These are phyloP conservation scores for Agapornis roseicollis DNA, from an alignment of 2,113 vertebrate species.

Conservation along the genomic window DNA sequence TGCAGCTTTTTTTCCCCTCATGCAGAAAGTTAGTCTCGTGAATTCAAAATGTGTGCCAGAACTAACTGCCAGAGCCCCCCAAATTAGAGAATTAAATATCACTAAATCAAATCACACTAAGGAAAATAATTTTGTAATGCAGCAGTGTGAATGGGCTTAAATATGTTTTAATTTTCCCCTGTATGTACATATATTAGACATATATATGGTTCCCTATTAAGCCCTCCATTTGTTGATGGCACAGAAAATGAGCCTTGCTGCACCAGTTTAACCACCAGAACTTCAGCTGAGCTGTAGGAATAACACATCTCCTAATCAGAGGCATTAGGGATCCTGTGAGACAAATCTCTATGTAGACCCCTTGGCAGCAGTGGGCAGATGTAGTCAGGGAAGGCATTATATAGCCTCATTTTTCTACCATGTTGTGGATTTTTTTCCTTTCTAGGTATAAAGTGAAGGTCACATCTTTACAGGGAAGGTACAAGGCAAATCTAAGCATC, in stretches of 20 bases:
- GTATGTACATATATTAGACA: neutral
- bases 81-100: neutral
- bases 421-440: neutral
- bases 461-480: neutral
- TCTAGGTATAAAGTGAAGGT: neutral
- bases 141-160: neutral
- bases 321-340: neutral
- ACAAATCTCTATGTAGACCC: neutral
- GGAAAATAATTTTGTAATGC: constrained; percentile 7
- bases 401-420: neutral
- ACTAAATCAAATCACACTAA: neutral
- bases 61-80: neutral
- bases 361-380: neutral
- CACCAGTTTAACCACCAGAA: neutral
- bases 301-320: neutral
- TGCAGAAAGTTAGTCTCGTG: neutral
- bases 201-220: constrained; percentile 8
- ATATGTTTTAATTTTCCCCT: constrained; percentile 15
- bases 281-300: neutral
- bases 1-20: neutral
- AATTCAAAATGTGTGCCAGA: neutral
- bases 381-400: neutral
- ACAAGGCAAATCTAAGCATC: neutral
- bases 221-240: neutral
- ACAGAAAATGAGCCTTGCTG: neutral